Evolutionary conservation across 2,888 invertebrate species (phyloP).

Genomic region (Zhengitettix transpicula): DNA sequence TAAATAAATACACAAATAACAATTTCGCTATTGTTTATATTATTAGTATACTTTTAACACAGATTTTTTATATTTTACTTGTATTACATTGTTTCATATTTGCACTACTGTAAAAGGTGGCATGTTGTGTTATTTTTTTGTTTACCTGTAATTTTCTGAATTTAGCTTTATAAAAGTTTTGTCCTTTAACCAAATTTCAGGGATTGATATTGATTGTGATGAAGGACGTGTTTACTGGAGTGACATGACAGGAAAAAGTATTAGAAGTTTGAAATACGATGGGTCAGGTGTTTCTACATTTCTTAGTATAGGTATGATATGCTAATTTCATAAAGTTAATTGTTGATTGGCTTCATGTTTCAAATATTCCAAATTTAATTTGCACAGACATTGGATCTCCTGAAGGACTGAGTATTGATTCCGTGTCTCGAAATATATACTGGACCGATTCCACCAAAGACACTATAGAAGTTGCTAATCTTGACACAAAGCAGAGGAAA

Average conservation of each 20-base stretch:
- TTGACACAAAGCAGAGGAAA: slow-evolving; percentile 59
- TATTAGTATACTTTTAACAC: too few species aligned
- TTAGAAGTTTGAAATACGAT: slow-evolving; percentile 58
- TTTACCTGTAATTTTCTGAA: too few species aligned
- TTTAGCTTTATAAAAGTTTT: too few species aligned
- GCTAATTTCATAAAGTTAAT: slow-evolving; percentile 2
- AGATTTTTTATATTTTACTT: too few species aligned
- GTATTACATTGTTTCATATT: too few species aligned
- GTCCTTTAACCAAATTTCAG: slow-evolving; percentile 12
- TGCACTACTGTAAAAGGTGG: too few species aligned
- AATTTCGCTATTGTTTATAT: too few species aligned
- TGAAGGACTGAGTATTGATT: slow-evolving; percentile 89
- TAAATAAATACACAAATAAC: too few species aligned
- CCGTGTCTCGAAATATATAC: slow-evolving; percentile 81
- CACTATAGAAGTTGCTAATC: slow-evolving; percentile 76
- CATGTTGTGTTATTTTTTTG: too few species aligned
- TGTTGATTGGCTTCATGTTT: background rate
- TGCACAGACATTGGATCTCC: slow-evolving; percentile 63
- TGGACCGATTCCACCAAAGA: slow-evolving; percentile 89
- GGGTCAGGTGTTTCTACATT: slow-evolving; percentile 36
- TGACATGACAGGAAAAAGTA: slow-evolving; percentile 66
- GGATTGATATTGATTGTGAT: slow-evolving; percentile 79
- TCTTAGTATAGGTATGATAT: slow-evolving; percentile 1
- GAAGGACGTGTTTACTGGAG: slow-evolving; percentile 83
- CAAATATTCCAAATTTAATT: slow-evolving; percentile 9